Conservation (phyloP, 2,888 invertebrate species). For the Thymelicus lineola region DNA sequence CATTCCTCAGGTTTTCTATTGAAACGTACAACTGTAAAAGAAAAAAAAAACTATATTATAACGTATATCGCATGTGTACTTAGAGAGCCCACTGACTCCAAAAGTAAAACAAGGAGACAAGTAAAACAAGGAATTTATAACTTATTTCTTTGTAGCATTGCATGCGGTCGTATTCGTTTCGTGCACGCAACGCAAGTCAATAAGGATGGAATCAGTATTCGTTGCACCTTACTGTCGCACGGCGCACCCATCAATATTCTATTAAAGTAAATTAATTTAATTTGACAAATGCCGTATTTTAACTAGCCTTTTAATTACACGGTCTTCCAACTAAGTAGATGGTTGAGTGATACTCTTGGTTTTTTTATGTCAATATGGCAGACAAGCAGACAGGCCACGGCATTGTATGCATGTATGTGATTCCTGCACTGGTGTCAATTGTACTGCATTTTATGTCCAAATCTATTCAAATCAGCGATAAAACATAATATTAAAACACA, state of each 20-base stretch:
- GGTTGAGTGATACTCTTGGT: no score
- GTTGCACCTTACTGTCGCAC: neutral
- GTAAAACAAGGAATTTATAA: constrained; percentile 25
- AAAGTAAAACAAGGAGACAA: constrained; percentile 2
- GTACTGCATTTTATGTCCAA: no score
- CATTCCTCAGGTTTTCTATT: no score
- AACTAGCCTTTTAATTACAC: neutral
- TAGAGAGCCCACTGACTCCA: constrained; percentile 12
- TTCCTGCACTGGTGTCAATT: no score
- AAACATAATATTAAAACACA: no score
- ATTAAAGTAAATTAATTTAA: neutral
- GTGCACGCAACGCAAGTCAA: constrained; percentile 10
- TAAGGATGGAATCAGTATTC: constrained; percentile 8
- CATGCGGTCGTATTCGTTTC: constrained; percentile 15
- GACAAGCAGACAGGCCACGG: no score
- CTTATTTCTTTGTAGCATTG: constrained; percentile 16
- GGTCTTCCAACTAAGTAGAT: neutral
- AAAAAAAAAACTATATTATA: no score
- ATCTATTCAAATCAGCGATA: no score
- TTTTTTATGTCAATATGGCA: no score
- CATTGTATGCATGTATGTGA: no score
- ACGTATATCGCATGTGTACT: no score
- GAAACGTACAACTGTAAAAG: no score
- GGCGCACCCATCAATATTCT: constrained; percentile 1
- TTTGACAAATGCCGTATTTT: neutral